Evolutionary conservation across 2,113 vertebrate genomes (phyloP).

Genomic region (Prionailurus bengalensis): DNA sequence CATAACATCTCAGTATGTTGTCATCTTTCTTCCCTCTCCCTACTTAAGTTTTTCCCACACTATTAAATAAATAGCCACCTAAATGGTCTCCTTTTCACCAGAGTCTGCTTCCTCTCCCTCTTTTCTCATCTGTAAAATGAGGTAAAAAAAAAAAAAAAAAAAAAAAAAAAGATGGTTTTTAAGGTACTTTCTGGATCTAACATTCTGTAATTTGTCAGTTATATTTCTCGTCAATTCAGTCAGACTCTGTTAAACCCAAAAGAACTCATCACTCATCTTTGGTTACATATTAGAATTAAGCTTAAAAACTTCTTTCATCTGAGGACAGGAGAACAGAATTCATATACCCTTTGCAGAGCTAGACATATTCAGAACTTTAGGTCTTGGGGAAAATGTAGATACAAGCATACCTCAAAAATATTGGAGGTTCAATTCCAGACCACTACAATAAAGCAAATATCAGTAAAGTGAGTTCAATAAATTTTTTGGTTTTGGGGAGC

Average conservation of each 20-base stretch:
- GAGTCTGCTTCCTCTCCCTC: not conserved
- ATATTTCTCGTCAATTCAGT: slow-evolving; percentile 29
- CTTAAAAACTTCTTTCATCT: not conserved
- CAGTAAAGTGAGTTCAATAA: not conserved
- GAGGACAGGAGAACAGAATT: not conserved
- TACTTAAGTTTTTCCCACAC: not conserved
- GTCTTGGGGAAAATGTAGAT: not conserved
- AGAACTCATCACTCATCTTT: not conserved
- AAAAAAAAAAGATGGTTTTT: not conserved
- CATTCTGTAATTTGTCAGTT: not conserved
- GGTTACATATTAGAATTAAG: not conserved
- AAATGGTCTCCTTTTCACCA: not conserved
- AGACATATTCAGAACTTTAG: not conserved
- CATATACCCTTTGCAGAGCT: not conserved
- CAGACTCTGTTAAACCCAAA: not conserved
- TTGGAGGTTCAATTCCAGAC: not conserved
- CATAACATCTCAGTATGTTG: not conserved
- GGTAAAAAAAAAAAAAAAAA: not conserved
- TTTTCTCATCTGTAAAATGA: not conserved
- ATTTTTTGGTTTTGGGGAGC: not conserved
- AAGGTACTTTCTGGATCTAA: slow-evolving; percentile 2
- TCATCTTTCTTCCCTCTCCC: not conserved
- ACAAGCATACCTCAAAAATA: not conserved
- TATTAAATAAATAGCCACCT: not conserved
- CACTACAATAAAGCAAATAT: not conserved